Conservation (phyloP, 2,113 vertebrate genomes). For the Gymnorhina tibicen region DNA sequence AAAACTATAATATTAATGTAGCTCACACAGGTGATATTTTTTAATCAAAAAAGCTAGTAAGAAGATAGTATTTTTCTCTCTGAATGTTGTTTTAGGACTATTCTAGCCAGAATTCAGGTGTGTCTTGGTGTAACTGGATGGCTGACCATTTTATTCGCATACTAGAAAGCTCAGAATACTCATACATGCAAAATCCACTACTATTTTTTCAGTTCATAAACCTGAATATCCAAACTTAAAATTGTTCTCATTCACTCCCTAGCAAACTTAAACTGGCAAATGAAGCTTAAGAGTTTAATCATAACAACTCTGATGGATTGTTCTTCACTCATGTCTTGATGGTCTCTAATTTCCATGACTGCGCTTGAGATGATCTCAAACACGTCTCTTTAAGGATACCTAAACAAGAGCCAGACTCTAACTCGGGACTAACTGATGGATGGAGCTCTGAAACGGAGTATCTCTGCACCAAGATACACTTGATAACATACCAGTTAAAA, state of each 20-base stretch:
- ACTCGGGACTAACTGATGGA: neutral
- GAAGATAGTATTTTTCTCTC: neutral
- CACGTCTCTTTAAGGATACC: neutral
- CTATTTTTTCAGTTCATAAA: neutral
- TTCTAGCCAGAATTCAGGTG: neutral
- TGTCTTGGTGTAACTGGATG: neutral
- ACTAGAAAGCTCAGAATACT: neutral
- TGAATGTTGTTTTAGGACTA: neutral
- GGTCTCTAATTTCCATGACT: neutral
- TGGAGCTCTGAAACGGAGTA: neutral
- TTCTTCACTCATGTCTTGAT: neutral
- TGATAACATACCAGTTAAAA: neutral
- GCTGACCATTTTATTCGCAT: neutral
- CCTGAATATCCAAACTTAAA: neutral
- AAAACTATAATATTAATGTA: neutral
- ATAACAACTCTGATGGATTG: neutral
- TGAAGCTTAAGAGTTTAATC: neutral
- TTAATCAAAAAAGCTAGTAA: neutral
- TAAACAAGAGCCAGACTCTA: neutral
- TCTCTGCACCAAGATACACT: neutral
- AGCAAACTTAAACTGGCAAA: neutral
- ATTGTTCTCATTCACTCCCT: neutral
- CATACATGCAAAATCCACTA: neutral
- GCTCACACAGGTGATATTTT: neutral
- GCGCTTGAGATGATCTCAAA: neutral